Percentiles rank a stretch among this genome's conserved stretches.
phyloP scores from a whole-genome alignment of 1,140 invertebrate species.

The Zaprionus camerounensis region DNA sequence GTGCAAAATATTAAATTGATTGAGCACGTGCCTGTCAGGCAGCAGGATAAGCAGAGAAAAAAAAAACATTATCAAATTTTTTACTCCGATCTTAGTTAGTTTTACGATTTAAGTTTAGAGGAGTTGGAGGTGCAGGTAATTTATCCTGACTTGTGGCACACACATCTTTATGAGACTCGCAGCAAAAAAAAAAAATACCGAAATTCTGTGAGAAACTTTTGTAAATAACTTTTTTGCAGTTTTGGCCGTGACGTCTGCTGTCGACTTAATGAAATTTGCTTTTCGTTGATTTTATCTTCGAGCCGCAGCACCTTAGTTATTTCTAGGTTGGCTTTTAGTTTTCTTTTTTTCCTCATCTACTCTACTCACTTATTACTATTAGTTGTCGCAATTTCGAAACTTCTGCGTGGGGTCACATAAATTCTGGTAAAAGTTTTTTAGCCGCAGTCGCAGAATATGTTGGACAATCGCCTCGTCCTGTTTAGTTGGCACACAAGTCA shows the following conservation, averaged over 20 bases:
- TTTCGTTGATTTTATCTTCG: constrained; percentile 36
- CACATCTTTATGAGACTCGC: neutral
- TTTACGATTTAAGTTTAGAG: constrained; percentile 1
- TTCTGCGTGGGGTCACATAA: constrained; percentile 57
- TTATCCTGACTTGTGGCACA: neutral
- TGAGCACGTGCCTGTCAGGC: constrained; percentile 63
- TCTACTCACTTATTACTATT: constrained; percentile 37
- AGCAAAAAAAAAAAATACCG: constrained; percentile 30
- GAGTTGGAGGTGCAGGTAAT: neutral
- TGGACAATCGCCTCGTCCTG: constrained; percentile 2
- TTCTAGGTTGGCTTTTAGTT: neutral
- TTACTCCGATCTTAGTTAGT: constrained; percentile 7
- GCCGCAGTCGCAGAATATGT: constrained; percentile 34
- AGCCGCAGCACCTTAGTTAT: constrained; percentile 44
- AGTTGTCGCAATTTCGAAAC: constrained; percentile 65
- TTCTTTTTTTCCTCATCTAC: constrained; percentile 17
- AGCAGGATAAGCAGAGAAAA: constrained; percentile 31
- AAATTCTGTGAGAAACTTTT: constrained; percentile 51
- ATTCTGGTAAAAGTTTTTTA: constrained; percentile 60
- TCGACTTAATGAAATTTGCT: constrained; percentile 72
- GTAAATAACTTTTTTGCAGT: constrained; percentile 48
- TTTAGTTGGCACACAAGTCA: constrained; percentile 2
- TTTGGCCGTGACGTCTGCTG: constrained; percentile 51
- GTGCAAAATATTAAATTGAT: constrained; percentile 66
- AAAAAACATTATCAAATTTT: constrained; percentile 7